Evolutionary conservation across 2,113 vertebrate species (phyloP), one percentile per base, ranked within the genome.

Genomic region (Strix aluco): DNA sequence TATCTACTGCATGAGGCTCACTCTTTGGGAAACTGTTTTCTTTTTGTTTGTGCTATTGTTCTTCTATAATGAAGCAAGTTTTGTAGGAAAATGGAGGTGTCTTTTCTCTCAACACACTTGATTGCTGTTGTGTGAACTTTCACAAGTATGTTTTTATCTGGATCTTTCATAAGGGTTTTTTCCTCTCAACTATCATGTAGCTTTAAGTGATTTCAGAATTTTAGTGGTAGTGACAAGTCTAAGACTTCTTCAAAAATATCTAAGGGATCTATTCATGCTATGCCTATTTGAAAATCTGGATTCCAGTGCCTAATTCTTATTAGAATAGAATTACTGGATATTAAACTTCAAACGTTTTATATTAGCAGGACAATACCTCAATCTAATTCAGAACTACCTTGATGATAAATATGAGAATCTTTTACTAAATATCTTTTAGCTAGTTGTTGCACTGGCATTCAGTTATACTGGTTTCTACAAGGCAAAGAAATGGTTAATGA

Each of bases 21-120:
- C 23, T 51, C 36, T 83, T 86, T 34, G 32, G n/a, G 62, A 91
- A 82, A 13, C 10, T 23, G 7, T 65, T 80, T 88, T 81, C 29
- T 66, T 74, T 67, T 54, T 54, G n/a, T 86, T 83, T 90, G 42
- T 65, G 58, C 16, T 78, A 2, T 81, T 58, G 52, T 91, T 79
- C 51, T 73, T 90, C 73, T 38, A 38, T 79, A 95, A 79, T 30
- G 61, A 87, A 92, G 23, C 34, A 88, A 57, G 78, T 87, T 87
- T 78, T 86, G 21, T 63, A 74, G 38, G 15, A 55, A 86, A 66
- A 81, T 75, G 65, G 88, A 86, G 70, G 44, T 92, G 65, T 69
- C 73, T 86, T 91, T 61, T 94, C 87, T 94, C 87, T 96, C 67
- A 81, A 72, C 25, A 66, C 30, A 18, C 10, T 86, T 92, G 51